A percentile compares a stretch with the other conserved stretches of the same genome.
Evolutionary conservation across 2,113 vertebrate species (phyloP).

Genomic region (Cisticola juncidis): DNA sequence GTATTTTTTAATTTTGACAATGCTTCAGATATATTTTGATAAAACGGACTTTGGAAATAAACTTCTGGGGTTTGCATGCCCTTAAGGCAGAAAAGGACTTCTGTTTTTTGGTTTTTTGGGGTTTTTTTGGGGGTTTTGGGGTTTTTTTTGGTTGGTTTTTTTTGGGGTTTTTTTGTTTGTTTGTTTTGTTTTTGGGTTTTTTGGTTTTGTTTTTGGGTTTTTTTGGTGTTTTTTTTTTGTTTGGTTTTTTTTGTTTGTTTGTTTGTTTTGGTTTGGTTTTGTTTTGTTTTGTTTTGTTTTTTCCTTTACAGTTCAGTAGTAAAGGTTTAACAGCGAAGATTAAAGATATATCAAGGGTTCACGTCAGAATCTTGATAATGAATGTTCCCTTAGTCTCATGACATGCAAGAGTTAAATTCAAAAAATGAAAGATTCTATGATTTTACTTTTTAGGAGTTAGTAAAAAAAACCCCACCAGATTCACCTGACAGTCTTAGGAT

Average conservation of each 20-base stretch:
- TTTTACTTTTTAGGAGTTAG: neutral
- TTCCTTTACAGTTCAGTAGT: neutral
- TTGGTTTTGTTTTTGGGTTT: too few relatives aligned
- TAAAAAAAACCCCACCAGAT: neutral
- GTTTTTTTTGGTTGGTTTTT: too few relatives aligned
- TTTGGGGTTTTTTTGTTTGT: too few relatives aligned
- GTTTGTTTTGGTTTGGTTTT: too few relatives aligned
- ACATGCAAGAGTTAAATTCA: neutral
- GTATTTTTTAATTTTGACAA: neutral
- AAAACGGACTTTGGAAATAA: neutral
- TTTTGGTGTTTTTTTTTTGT: too few relatives aligned
- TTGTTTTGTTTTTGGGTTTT: too few relatives aligned
- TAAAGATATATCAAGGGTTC: neutral
- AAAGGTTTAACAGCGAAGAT: neutral
- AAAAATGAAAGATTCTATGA: neutral
- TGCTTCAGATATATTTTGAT: neutral
- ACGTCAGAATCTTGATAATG: neutral
- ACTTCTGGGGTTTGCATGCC: neutral
- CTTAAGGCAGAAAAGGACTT: neutral
- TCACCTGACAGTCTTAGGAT: neutral
- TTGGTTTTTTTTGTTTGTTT: too few relatives aligned
- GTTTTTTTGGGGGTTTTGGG: too few relatives aligned
- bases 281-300: too few relatives aligned
- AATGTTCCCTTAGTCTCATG: neutral
- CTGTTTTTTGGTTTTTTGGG: too few relatives aligned